Percentiles rank a stretch among this genome's conserved stretches.
phyloP scores from a whole-genome alignment of 2,113 vertebrate species.

The Antennarius striatus region DNA sequence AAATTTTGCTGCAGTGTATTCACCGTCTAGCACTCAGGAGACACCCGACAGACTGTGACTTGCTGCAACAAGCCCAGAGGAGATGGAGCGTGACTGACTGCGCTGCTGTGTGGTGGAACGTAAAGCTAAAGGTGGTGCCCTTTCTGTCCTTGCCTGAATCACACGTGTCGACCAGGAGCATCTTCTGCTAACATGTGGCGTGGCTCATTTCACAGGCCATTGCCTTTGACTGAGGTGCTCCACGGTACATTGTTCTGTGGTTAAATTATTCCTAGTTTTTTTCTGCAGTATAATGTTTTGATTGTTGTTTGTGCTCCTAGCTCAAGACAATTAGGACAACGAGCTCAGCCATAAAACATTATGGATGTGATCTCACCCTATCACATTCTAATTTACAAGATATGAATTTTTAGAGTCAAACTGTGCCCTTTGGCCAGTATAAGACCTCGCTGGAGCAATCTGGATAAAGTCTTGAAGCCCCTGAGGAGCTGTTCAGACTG shows the following conservation, averaged over 20 bases:
- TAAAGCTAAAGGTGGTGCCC: constrained; percentile 48
- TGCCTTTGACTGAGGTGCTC: constrained; percentile 23
- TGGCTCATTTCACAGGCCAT: constrained; percentile 24
- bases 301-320: neutral
- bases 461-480: too few species aligned
- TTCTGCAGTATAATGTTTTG: neutral
- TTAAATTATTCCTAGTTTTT: neutral
- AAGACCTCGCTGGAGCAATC: too few species aligned
- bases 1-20: constrained; percentile 9
- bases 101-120: constrained; percentile 34
- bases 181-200: constrained; percentile 36
- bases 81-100: constrained; percentile 49
- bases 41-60: constrained; percentile 48
- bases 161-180: constrained; percentile 14
- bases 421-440: too few species aligned
- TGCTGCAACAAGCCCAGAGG: constrained; percentile 42
- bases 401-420: too few species aligned
- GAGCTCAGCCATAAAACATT: too few species aligned
- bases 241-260: constrained; percentile 9
- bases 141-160: constrained; percentile 39
- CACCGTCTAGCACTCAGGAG: constrained; percentile 32
- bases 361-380: too few species aligned
- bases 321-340: neutral
- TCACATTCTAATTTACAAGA: too few species aligned
- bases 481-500: too few species aligned